Evolutionary conservation across 1,140 invertebrate genomes (phyloP).

Genomic region (Chrysomallon squamiferum): DNA sequence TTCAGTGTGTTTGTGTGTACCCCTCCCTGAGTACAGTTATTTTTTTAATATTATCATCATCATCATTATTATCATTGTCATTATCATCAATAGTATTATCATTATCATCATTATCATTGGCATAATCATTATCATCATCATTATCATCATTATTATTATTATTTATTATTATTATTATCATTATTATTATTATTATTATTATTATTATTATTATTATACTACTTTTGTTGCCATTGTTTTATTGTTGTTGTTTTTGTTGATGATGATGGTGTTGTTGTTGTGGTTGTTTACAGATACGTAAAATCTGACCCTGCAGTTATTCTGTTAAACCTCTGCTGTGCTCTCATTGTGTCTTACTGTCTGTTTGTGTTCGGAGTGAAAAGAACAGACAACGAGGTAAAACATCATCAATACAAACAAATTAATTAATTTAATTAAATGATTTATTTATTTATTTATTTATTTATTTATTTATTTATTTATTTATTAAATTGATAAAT

Average conservation of each 20-base stretch:
- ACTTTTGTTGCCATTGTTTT: too few relatives aligned
- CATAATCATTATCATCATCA: too few relatives aligned
- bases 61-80: neutral
- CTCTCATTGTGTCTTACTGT: conserved; percentile 34
- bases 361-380: conserved; percentile 35
- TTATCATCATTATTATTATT: too few relatives aligned
- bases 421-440: too few relatives aligned
- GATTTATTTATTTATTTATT: too few relatives aligned
- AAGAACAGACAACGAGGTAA: conserved; percentile 28
- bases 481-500: too few relatives aligned
- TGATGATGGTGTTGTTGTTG: neutral
- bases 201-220: too few relatives aligned
- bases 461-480: too few relatives aligned
- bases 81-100: neutral
- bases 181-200: too few relatives aligned
- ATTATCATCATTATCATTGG: too few relatives aligned
- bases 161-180: too few relatives aligned
- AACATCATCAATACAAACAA: too few relatives aligned
- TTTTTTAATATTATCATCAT: neutral
- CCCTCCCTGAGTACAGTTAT: neutral
- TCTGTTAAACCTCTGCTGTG: conserved; percentile 35
- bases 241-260: neutral
- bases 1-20: neutral
- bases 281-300: neutral
- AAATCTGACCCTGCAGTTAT: conserved; percentile 23